Percentiles rank a stretch among this genome's conserved stretches.
Conservation (phyloP, 2,888 invertebrate species). For the Drosophila kuntzei region DNA sequence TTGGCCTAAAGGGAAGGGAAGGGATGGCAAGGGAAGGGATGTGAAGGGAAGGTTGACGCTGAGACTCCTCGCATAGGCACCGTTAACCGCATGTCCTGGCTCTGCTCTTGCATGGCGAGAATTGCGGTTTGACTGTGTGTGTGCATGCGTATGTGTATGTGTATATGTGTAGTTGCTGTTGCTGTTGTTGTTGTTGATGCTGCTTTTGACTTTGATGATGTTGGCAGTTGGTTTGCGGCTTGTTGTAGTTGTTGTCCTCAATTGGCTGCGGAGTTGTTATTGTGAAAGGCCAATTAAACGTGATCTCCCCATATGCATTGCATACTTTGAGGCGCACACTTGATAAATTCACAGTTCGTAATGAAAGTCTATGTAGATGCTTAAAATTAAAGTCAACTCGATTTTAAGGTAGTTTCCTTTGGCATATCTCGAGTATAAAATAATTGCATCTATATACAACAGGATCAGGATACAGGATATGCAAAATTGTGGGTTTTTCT, state of each 20-base stretch:
- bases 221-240: constrained; percentile 56
- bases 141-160: constrained; percentile 30
- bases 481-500: too few species aligned
- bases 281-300: constrained; percentile 40
- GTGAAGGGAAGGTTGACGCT: constrained; percentile 9
- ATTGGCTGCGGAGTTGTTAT: constrained; percentile 34
- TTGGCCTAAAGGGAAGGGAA: neutral
- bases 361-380: neutral
- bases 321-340: constrained; percentile 15
- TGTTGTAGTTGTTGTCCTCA: constrained; percentile 24
- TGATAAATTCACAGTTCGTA: neutral
- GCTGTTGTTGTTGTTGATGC: constrained; percentile 11
- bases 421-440: neutral
- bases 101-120: constrained; percentile 54
- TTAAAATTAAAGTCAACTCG: neutral
- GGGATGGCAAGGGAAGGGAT: neutral
- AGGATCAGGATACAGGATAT: neutral
- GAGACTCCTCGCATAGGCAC: constrained; percentile 41
- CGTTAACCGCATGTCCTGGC: constrained; percentile 55
- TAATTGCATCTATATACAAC: neutral
- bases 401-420: neutral
- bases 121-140: constrained; percentile 57
- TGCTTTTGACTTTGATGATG: constrained; percentile 66
- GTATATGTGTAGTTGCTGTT: constrained; percentile 23
- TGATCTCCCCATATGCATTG: neutral